Base-by-base conservation (phyloP, 1,140 invertebrate genomes). In the Tetragonula clypearis region DNA sequence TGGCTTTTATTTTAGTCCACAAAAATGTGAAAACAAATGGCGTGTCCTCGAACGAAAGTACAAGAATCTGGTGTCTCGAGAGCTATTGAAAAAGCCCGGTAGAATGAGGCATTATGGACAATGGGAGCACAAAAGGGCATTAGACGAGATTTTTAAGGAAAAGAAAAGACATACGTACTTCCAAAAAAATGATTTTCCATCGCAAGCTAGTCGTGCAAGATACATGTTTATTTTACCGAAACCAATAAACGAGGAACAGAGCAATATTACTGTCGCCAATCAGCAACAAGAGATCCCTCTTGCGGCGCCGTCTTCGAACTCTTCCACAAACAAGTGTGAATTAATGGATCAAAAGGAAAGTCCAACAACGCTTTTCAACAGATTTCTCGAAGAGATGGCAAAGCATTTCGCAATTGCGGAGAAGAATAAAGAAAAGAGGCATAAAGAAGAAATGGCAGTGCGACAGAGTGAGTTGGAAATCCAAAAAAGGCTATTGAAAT, bases 21-120 rank as follows among this genome's bases (percentile, higher is more conserved):
- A 93, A 71, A 93, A 93, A 26, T 93, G 93, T 69, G 92, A 93
- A 76, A 93, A 93, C 74, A 93, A 93, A 53, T 93, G 92, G 93
- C 89, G 92, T n/a, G 92, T 93, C 0, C 74, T 93, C 4, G 93
- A 93, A 35, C 90, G 93, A 49, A 93, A 93, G 68, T 93, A 93
- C 74, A 93, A 93, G 65, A 93, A 93, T 74, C 87, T 93, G 14
- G 89, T 92, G n/a, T 85, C 87, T 9, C 89, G 92, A 11, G 92
- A 93, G 65, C 88, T 82, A 49, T n/a, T 93, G 49, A 93, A 93
- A 55, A 93, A 93, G 62, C 92, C 92, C 0, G 93, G 93, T 1
- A 91, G 92, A 83, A 92, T 93, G 84, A 91, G 90, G 15, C 91
- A 93, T 41, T 93, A 93, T 19, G 92, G 93, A 9, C 88, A 93